A percentile compares a stretch with the other conserved stretches of the same genome.
Evolutionary conservation across 2,113 vertebrate genomes (phyloP).

Genomic region (Amphilophus citrinellus): DNA sequence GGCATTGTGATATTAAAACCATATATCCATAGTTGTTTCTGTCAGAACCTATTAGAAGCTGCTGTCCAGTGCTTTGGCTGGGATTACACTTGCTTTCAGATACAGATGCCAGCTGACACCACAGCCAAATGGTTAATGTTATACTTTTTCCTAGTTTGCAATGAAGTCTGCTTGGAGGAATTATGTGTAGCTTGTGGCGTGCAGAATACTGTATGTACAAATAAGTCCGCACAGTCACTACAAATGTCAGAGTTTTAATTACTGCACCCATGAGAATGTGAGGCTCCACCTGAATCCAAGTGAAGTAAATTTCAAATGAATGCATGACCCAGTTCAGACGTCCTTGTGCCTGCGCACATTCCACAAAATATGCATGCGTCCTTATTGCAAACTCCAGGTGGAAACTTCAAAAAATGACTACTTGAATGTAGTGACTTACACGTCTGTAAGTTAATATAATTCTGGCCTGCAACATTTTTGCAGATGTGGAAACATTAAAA

Average conservation of each 20-base stretch:
- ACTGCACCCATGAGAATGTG: accelerated
- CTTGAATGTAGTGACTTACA: not conserved
- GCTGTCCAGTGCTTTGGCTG: not conserved
- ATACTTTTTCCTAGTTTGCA: not conserved
- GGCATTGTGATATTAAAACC: not conserved
- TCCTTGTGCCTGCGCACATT: not conserved
- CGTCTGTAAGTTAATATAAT: not conserved
- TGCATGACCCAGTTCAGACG: not conserved
- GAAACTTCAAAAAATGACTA: not conserved
- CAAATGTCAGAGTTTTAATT: not conserved
- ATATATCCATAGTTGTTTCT: not conserved
- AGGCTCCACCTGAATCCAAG: accelerated
- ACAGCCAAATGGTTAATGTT: not conserved
- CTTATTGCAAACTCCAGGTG: not conserved
- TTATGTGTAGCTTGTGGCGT: not conserved
- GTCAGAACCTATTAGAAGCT: not conserved
- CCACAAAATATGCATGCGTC: not conserved
- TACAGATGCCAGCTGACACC: not conserved
- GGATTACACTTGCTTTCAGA: slow-evolving; percentile 2
- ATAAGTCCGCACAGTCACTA: not conserved
- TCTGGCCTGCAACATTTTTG: not conserved
- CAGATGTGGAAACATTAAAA: not conserved
- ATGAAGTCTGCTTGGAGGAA: not conserved
- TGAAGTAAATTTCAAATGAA: not conserved
- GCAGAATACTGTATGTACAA: not conserved